Evolutionary conservation across 2,888 invertebrate species (phyloP).

Genomic region (Teleogryllus oceanicus): DNA sequence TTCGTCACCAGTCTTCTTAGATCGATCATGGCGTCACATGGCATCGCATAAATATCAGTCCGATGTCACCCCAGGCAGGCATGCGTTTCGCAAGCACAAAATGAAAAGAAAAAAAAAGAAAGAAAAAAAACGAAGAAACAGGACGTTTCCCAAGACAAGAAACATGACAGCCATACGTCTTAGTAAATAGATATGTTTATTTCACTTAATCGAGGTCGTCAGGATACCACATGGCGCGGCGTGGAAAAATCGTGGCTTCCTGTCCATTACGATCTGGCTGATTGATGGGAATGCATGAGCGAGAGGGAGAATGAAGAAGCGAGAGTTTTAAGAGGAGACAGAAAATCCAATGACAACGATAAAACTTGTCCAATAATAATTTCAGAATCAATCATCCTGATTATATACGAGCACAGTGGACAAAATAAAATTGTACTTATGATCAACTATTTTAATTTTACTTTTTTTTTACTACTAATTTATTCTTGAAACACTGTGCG

Average conservation of each 20-base stretch:
- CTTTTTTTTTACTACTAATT: too few species aligned
- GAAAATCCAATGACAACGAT: too few species aligned
- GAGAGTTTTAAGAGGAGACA: not conserved
- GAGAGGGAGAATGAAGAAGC: not conserved
- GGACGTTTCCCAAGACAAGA: constrained; percentile 1
- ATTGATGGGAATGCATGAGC: not conserved
- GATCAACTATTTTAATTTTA: too few species aligned
- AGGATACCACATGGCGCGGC: not conserved
- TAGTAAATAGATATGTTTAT: constrained; percentile 6
- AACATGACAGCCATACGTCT: constrained; percentile 8
- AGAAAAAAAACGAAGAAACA: not conserved
- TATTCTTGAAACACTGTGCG: too few species aligned
- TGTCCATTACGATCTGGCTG: not conserved
- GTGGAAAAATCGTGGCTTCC: constrained; percentile 18
- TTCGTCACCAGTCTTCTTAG: not conserved
- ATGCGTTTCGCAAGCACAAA: not conserved
- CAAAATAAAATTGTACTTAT: too few species aligned
- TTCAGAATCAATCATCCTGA: too few species aligned
- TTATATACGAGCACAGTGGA: too few species aligned
- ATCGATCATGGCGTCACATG: not conserved
- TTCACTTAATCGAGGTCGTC: constrained; percentile 18
- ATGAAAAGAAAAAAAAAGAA: not conserved
- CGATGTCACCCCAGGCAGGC: not conserved
- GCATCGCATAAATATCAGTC: not conserved
- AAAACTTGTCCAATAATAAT: too few species aligned